Conservation (phyloP, 2,888 invertebrate genomes). For the Agrotis segetum region DNA sequence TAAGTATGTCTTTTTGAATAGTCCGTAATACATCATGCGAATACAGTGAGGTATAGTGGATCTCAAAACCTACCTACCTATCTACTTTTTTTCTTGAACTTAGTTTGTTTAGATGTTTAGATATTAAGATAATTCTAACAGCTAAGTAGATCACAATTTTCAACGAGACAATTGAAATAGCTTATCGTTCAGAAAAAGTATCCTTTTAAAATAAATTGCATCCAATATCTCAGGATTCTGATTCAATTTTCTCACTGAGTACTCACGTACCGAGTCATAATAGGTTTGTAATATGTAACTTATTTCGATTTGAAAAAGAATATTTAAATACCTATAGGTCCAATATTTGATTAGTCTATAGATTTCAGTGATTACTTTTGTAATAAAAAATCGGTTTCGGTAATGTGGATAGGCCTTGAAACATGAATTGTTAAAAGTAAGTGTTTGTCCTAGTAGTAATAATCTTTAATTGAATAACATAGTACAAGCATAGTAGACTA, state of each 20-base stretch:
- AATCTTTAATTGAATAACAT: no score
- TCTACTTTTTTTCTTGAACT: no score
- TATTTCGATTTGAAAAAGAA: not conserved
- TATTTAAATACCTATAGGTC: not conserved
- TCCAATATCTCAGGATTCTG: not conserved
- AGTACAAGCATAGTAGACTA: no score
- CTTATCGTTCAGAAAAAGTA: conserved; percentile 5
- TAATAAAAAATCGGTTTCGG: not conserved
- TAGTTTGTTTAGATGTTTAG: no score
- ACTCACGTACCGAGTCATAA: not conserved
- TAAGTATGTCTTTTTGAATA: no score
- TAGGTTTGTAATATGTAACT: not conserved
- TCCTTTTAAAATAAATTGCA: conserved; percentile 23
- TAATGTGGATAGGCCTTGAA: not conserved
- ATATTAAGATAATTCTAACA: not conserved
- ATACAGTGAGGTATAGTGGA: no score
- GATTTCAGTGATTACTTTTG: not conserved
- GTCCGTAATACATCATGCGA: no score
- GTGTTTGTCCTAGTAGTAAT: no score
- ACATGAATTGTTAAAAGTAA: not conserved
- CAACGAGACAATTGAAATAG: not conserved
- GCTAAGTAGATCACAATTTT: not conserved
- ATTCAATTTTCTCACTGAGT: conserved; percentile 29
- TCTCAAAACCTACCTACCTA: no score
- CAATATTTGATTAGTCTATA: no score